Conservation (phyloP, 2,797 vertebrate species). For the Clamator glandarius region DNA sequence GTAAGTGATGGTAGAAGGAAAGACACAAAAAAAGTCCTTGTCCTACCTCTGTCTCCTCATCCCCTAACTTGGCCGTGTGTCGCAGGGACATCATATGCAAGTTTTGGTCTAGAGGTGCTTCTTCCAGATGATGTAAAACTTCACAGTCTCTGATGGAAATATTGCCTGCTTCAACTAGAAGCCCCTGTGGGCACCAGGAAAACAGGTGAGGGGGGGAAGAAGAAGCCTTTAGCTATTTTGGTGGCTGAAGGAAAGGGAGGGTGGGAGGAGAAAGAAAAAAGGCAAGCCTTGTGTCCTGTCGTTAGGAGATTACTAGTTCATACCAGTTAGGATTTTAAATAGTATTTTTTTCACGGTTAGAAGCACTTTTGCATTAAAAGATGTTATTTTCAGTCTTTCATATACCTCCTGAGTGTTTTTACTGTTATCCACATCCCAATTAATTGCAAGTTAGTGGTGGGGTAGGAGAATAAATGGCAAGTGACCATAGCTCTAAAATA, state of each 20-base stretch:
- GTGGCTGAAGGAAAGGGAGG: background rate
- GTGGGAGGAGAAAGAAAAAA: background rate
- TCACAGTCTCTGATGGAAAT: background rate
- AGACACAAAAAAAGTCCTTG: background rate
- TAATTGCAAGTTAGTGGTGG: background rate
- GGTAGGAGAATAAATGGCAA: background rate
- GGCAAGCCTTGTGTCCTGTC: fast-evolving
- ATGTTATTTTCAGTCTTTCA: background rate
- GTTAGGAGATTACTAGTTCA: background rate
- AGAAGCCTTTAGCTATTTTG: background rate
- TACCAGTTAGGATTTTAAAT: background rate
- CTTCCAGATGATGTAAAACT: background rate
- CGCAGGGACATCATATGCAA: background rate
- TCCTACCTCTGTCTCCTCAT: too few species aligned
- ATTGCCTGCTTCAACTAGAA: background rate
- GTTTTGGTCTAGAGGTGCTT: background rate
- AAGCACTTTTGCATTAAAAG: background rate
- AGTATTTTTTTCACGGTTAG: background rate
- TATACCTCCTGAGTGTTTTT: background rate
- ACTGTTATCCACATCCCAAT: background rate
- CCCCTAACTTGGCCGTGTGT: background rate
- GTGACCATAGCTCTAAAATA: background rate
- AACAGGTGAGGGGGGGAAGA: background rate
- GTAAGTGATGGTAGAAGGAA: background rate
- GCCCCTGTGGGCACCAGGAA: background rate